Evolutionary conservation across 2,888 invertebrate species (phyloP), one percentile per base, ranked within the genome.

Genomic region (Cordilura impudica): DNA sequence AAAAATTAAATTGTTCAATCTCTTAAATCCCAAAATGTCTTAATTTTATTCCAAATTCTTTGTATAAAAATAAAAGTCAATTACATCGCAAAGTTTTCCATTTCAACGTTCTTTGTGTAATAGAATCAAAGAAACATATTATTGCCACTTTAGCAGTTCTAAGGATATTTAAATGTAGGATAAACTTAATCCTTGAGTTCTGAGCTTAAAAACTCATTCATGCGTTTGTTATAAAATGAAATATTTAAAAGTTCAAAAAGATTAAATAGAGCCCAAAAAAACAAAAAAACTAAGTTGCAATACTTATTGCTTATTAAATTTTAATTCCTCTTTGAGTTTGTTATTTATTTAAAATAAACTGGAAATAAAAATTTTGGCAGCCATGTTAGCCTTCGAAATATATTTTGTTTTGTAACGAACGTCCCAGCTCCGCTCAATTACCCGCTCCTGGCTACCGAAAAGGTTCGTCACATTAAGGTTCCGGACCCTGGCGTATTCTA

Each of bases 201-300:
- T 53, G 56, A 21, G 5, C 16, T 31, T 18, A 19, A 61, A 56
- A 26, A 76, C 29, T 69, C 69, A 76, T 14, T 70, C 16, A 56
- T 65, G 75, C 69, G 49, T 75, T 69, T 35, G 14, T n/a, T 51
- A 63, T 19, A 39, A 63, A 67, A 51, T 70, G 49, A 58, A 76
- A 70, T 49, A 49, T 43, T 43, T 56, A 26, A 23, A 76, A 61
- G 54, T 69, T 75, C 63, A 18, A 14, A n/a, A 63, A 69, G 47
- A 43, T n/a, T 65, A 35, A 69, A 47, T 69, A 47, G 69, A 61
- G 61, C 53, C n/a, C 0, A 53, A 58, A 16, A 31, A 47, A 23
- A 16, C 18, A 70, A 21, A 49, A 26, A 54, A 65, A 45, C 35
- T 61, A 35, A 67, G 67, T 12, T 61, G 47, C 45, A 47, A 26